Conservation (phyloP, 1,140 invertebrate genomes). For the Brachionus manjavacas region DNA sequence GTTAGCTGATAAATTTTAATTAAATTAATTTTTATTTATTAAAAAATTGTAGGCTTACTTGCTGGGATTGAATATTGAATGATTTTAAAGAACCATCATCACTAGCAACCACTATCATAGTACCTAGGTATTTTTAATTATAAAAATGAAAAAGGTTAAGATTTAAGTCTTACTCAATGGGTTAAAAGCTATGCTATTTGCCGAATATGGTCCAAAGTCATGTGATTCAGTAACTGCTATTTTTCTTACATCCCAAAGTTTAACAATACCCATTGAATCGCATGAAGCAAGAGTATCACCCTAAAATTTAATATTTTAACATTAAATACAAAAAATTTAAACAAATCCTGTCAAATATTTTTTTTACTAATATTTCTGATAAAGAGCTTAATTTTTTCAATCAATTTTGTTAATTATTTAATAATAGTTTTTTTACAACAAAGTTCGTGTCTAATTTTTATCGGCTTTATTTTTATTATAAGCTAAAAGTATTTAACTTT, state of each 20-base stretch:
- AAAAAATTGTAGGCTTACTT: constrained; percentile 46
- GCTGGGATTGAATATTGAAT: constrained; percentile 53
- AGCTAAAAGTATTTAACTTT: too few species aligned
- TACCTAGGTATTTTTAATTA: constrained; percentile 45
- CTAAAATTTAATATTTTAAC: constrained; percentile 43
- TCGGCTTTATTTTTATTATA: too few species aligned
- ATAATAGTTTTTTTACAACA: too few species aligned
- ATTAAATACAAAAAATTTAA: neutral
- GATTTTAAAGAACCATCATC: constrained; percentile 56
- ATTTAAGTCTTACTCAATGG: constrained; percentile 47
- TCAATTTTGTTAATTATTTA: too few species aligned
- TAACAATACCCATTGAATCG: constrained; percentile 56
- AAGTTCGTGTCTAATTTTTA: too few species aligned
- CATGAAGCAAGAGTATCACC: constrained; percentile 57
- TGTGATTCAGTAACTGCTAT: constrained; percentile 47
- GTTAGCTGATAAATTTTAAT: constrained; percentile 46
- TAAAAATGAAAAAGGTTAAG: neutral
- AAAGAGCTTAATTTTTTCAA: too few species aligned
- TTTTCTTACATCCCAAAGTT: constrained; percentile 57
- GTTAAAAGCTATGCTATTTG: constrained; percentile 56
- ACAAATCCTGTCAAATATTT: neutral
- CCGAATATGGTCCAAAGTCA: constrained; percentile 55
- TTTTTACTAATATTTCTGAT: too few species aligned
- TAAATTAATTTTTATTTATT: constrained; percentile 32
- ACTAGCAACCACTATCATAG: constrained; percentile 51